These are phyloP conservation scores for Synanthedon myopaeformis DNA, from an alignment of 2,888 invertebrate species.

Conservation along the genomic window DNA sequence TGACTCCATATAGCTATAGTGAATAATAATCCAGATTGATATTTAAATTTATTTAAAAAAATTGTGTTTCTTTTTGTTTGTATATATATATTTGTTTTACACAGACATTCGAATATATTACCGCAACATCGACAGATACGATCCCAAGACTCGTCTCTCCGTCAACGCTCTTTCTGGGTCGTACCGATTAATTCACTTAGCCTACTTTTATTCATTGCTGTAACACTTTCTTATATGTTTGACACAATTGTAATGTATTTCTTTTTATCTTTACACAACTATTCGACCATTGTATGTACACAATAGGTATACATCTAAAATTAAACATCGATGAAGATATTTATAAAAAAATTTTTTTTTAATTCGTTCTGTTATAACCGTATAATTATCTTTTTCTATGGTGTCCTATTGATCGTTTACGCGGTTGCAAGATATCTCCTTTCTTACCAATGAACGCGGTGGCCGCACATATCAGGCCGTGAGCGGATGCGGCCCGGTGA, in stretches of 20 bases:
- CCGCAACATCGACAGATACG: constrained; percentile 1
- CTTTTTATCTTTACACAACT: constrained; percentile 11
- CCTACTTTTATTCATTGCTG: constrained; percentile 61
- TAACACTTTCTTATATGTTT: constrained; percentile 55
- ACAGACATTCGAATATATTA: neutral
- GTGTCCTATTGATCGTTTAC: neutral
- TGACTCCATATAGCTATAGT: no score
- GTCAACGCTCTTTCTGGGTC: constrained; percentile 56
- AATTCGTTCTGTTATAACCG: no score
- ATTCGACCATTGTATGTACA: neutral
- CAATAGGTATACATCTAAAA: neutral
- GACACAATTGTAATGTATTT: constrained; percentile 46
- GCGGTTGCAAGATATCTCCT: constrained; percentile 4
- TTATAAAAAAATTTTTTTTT: no score
- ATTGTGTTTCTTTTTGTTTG: no score
- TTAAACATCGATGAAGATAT: no score
- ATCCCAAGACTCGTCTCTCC: constrained; percentile 12
- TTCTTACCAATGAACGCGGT: neutral
- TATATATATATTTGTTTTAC: no score
- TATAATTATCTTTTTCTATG: no score
- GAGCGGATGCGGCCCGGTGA: constrained; percentile 61
- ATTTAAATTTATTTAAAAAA: no score
- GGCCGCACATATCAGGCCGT: neutral
- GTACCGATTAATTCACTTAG: constrained; percentile 61
- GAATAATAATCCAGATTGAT: no score